Conservation (phyloP, 64 coral and sea anemone species). For the Cladopsammia gracilis region DNA sequence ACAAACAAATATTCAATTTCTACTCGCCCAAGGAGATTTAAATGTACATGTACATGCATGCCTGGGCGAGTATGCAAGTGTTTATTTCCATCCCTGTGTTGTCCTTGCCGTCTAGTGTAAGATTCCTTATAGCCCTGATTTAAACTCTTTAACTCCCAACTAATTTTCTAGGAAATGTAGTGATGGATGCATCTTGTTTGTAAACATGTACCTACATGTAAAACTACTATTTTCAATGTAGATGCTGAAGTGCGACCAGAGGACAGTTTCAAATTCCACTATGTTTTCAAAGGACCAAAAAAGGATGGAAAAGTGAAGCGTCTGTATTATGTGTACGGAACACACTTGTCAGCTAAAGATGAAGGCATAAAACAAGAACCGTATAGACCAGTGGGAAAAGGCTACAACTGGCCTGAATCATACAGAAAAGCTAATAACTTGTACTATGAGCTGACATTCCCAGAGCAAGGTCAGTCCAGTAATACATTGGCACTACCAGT, state of each 20-base stretch:
- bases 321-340: slow-evolving; percentile 96
- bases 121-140: too few species aligned
- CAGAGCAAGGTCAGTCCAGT: slow-evolving; percentile 83
- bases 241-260: slow-evolving; percentile 94
- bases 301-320: slow-evolving; percentile 85
- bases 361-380: slow-evolving; percentile 88
- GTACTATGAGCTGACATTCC: slow-evolving; percentile 94
- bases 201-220: too few species aligned
- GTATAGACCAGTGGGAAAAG: slow-evolving; percentile 91
- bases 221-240: neutral
- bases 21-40: too few species aligned
- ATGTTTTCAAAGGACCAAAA: slow-evolving; percentile 97
- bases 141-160: too few species aligned
- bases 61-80: too few species aligned
- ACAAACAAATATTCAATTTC: too few species aligned
- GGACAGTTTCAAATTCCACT: slow-evolving; percentile 96
- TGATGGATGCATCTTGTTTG: too few species aligned
- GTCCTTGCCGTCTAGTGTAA: too few species aligned
- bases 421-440: slow-evolving; percentile 97
- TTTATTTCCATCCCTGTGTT: too few species aligned
- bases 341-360: slow-evolving; percentile 85
- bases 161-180: too few species aligned
- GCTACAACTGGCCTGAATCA: slow-evolving; percentile 98
- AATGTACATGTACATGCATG: too few species aligned
- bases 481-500: too few species aligned